A percentile compares a stretch with the other conserved stretches of the same genome.
These are phyloP conservation scores for Homalodisca vitripennis DNA, from an alignment of 1,140 invertebrate genomes.

Conservation along the genomic window DNA sequence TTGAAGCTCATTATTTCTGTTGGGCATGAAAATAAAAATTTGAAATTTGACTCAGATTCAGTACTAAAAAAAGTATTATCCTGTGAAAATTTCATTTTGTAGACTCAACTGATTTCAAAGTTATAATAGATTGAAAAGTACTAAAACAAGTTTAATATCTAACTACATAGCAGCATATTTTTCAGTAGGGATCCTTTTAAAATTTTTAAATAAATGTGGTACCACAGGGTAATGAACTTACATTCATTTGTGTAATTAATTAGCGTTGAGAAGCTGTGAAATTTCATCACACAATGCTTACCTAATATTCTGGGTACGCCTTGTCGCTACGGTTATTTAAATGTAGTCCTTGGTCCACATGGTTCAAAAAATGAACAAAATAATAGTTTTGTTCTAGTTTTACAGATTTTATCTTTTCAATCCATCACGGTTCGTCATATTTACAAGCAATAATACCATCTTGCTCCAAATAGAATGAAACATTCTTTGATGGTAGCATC, in stretches of 20 bases:
- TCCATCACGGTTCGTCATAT: neutral
- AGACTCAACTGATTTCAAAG: too few species aligned
- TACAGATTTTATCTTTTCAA: neutral
- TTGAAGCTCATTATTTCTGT: too few species aligned
- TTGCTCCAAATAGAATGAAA: neutral
- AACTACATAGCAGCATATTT: too few species aligned
- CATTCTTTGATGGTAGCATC: neutral
- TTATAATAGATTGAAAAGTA: too few species aligned
- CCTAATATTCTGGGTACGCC: neutral
- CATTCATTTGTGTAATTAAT: neutral
- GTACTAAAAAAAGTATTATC: too few species aligned
- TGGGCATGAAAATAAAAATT: too few species aligned
- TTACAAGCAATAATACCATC: neutral
- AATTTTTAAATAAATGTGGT: too few species aligned
- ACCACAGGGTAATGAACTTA: neutral
- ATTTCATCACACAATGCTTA: neutral
- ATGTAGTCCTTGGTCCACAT: neutral
- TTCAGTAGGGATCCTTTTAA: too few species aligned
- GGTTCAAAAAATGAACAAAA: neutral
- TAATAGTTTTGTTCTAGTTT: neutral
- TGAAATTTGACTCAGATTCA: too few species aligned
- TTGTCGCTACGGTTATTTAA: neutral
- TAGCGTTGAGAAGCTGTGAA: too few species aligned
- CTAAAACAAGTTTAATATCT: too few species aligned
- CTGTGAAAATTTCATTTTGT: too few species aligned